phyloP scores from a whole-genome alignment of 2,113 vertebrate genomes.

The Ochotona princeps region DNA sequence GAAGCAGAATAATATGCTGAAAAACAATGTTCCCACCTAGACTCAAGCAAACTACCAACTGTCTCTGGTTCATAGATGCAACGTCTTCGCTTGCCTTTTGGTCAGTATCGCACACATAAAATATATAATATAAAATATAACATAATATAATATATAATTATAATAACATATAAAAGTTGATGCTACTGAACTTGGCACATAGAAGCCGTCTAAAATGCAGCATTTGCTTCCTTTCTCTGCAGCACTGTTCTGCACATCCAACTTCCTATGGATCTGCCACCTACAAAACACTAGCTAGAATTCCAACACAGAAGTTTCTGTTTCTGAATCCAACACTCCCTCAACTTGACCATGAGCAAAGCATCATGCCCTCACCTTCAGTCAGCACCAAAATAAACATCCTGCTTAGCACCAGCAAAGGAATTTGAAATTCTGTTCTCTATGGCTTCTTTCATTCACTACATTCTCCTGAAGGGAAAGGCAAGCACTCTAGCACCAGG shows the following conservation, averaged over 20 bases:
- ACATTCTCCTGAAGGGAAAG: constrained; percentile 33
- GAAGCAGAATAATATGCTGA: background rate
- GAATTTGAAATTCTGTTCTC: constrained; percentile 3
- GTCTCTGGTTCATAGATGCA: background rate
- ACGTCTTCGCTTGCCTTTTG: background rate
- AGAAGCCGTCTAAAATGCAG: background rate
- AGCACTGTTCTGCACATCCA: background rate
- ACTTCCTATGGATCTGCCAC: background rate
- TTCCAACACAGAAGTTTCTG: background rate
- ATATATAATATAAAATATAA: background rate
- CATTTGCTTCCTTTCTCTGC: background rate
- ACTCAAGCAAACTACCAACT: background rate
- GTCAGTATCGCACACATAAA: background rate
- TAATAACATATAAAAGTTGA: background rate
- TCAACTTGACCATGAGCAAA: background rate
- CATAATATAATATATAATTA: too few relatives aligned
- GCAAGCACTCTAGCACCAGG: background rate
- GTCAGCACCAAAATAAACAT: background rate
- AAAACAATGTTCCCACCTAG: background rate
- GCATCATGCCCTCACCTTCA: background rate
- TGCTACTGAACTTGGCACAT: background rate
- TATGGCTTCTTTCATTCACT: constrained; percentile 37
- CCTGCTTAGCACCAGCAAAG: background rate
- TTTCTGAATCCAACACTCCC: background rate
- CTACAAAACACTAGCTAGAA: background rate